Evolutionary conservation across 1,140 invertebrate species (phyloP).

Genomic region (Rhopalosiphum padi): DNA sequence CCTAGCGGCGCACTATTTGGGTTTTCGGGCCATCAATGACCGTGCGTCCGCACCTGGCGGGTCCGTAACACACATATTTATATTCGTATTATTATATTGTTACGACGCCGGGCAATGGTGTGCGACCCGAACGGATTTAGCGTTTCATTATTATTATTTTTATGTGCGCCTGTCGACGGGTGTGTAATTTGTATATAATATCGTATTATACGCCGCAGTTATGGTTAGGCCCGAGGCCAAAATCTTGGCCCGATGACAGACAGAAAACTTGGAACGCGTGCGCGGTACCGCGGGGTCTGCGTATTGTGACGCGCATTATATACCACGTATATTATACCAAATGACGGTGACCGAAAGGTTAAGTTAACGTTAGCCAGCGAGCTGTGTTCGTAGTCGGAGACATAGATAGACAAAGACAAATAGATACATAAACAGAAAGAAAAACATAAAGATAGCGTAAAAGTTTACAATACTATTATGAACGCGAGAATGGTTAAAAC

Average conservation of each 20-base stretch:
- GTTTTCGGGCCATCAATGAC: background rate
- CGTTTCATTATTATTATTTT: background rate
- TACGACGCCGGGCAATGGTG: background rate
- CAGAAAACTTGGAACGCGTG: background rate
- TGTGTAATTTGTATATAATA: background rate
- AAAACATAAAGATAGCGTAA: background rate
- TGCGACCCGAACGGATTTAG: background rate
- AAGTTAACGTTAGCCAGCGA: background rate
- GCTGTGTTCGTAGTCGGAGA: too few relatives aligned
- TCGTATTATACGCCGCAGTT: background rate
- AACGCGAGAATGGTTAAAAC: background rate
- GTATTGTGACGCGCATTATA: background rate
- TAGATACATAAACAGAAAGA: background rate
- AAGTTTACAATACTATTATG: too few relatives aligned
- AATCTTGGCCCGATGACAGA: background rate
- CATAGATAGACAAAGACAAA: too few relatives aligned
- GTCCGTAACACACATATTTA: background rate
- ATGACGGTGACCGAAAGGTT: background rate
- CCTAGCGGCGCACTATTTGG: background rate
- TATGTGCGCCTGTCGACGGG: background rate
- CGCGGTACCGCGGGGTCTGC: background rate
- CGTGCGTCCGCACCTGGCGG: background rate
- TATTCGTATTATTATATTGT: background rate
- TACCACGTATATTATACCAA: background rate
- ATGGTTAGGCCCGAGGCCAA: background rate